phyloP scores from a whole-genome alignment of 2,888 invertebrate genomes.

The Sinopyrophorus schimmeli region DNA sequence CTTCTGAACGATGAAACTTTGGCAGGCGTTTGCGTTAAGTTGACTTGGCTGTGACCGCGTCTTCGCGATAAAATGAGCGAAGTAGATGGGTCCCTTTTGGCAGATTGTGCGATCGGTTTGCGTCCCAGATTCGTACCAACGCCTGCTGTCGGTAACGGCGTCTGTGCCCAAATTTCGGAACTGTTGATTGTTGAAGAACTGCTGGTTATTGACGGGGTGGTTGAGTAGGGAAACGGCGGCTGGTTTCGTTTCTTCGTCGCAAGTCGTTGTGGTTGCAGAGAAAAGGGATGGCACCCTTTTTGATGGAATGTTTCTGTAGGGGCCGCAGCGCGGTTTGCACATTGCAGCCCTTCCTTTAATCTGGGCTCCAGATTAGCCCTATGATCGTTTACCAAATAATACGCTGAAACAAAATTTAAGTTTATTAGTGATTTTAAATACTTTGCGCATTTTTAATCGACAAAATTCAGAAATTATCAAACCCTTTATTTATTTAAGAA shows the following conservation, averaged over 20 bases:
- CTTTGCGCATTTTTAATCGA: background rate
- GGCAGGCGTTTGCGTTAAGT: conserved; percentile 5
- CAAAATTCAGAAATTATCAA: too few relatives aligned
- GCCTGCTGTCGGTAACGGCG: too few relatives aligned
- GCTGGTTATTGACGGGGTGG: conserved; percentile 1
- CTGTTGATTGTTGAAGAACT: conserved; percentile 41
- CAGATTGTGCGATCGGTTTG: conserved; percentile 5
- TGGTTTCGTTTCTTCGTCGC: conserved; percentile 16
- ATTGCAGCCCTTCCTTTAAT: conserved; percentile 50
- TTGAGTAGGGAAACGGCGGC: conserved; percentile 5
- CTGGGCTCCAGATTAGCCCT: conserved; percentile 40
- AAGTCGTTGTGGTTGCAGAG: conserved; percentile 14
- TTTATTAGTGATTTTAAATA: background rate
- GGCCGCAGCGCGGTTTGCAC: conserved; percentile 51
- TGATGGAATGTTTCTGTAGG: conserved; percentile 48
- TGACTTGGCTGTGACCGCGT: conserved; percentile 13
- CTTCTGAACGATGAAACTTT: background rate
- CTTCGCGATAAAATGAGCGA: conserved; percentile 21
- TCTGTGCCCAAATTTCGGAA: too few relatives aligned
- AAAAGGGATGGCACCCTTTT: conserved; percentile 22
- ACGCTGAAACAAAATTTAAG: conserved; percentile 32
- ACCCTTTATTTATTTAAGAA: too few relatives aligned
- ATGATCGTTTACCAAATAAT: conserved; percentile 13
- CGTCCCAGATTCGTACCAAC: too few relatives aligned
- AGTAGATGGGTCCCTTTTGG: conserved; percentile 7